Evolutionary conservation across 2,797 vertebrate genomes (phyloP).

Genomic region (Chrysocyon brachyurus): DNA sequence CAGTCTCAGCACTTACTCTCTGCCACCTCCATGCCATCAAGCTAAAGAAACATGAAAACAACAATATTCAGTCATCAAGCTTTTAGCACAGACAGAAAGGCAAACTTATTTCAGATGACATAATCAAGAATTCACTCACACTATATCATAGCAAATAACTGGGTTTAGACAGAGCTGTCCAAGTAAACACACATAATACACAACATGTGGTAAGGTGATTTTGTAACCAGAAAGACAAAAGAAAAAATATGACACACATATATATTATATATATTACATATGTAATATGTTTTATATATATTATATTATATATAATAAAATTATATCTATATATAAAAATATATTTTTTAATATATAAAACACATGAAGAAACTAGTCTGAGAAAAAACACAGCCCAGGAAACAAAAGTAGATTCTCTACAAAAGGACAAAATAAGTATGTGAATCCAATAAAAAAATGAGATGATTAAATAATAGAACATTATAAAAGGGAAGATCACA

Average conservation of each 20-base stretch:
- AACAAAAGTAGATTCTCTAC: not conserved
- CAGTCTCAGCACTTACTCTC: not conserved
- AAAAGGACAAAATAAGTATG: not conserved
- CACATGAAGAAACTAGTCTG: not conserved
- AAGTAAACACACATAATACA: not conserved
- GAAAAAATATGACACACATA: not conserved
- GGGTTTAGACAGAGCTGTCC: not conserved
- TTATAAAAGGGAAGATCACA: not conserved
- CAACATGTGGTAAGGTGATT: not conserved
- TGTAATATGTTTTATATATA: not conserved
- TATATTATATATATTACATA: not conserved
- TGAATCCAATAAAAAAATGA: not conserved
- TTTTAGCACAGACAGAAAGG: not conserved
- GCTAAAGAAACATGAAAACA: not conserved
- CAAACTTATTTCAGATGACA: not conserved
- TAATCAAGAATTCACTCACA: not conserved
- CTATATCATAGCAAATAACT: not conserved
- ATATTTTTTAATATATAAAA: not conserved
- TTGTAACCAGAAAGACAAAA: not conserved
- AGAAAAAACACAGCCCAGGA: not conserved
- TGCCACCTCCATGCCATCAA: not conserved
- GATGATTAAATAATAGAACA: not conserved
- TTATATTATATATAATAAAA: no score
- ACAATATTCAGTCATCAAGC: not conserved
- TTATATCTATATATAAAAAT: no score